Evolutionary conservation across 1,140 invertebrate species (phyloP).

Genomic region (Cryptotermes secundus): DNA sequence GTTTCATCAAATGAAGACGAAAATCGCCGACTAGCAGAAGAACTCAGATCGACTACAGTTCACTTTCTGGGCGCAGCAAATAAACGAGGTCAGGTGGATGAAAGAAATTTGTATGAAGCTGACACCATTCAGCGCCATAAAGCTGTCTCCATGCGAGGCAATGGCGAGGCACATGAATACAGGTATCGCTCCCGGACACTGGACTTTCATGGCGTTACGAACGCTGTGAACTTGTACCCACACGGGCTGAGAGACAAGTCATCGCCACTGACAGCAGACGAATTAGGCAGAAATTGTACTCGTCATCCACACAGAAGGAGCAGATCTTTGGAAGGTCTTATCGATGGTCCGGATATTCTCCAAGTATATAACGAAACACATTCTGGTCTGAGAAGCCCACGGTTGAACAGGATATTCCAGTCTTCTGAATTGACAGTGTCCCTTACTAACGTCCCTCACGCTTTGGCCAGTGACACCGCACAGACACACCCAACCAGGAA

Average conservation of each 20-base stretch:
- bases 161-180: not conserved
- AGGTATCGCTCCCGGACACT: slow-evolving; percentile 31
- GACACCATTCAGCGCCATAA: slow-evolving; percentile 62
- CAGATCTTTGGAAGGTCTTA: slow-evolving; percentile 62
- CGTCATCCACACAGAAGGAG: slow-evolving; percentile 44
- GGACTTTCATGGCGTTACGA: slow-evolving; percentile 41
- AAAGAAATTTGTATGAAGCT: slow-evolving; percentile 75
- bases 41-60: slow-evolving; percentile 63
- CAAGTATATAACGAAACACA: not conserved
- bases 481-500: not conserved
- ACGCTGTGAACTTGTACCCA: slow-evolving; percentile 56
- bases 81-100: slow-evolving; percentile 56
- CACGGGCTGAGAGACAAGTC: slow-evolving; percentile 48
- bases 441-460: not conserved
- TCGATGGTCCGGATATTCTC: slow-evolving; percentile 55
- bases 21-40: slow-evolving; percentile 54
- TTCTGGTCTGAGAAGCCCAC: not conserved
- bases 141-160: slow-evolving; percentile 40
- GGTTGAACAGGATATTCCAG: no score
- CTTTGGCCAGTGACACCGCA: not conserved
- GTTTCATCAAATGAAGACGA: slow-evolving; percentile 51
- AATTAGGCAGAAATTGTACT: not conserved
- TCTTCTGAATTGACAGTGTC: not conserved
- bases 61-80: slow-evolving; percentile 62
- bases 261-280: not conserved